Conservation (phyloP, 2,113 vertebrate species). For the Atlantisia rogersi region DNA sequence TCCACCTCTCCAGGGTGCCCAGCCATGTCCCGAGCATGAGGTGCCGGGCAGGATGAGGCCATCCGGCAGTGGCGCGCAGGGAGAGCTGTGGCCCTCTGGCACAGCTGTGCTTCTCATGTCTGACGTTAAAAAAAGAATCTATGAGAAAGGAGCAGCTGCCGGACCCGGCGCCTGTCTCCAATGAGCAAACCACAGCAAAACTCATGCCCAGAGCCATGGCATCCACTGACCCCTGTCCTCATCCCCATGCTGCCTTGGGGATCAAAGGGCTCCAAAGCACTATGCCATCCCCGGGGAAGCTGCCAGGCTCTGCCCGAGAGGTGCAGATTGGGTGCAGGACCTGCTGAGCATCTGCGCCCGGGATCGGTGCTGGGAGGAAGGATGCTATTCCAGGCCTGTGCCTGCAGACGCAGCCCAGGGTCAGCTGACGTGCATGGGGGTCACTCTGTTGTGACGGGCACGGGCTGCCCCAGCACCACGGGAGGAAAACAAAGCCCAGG, state of each 20-base stretch:
- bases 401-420: not conserved
- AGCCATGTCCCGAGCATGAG: fast-evolving
- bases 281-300: not conserved
- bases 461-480: not conserved
- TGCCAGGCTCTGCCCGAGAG: not conserved
- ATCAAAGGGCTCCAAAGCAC: not conserved
- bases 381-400: not conserved
- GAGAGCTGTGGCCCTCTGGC: not conserved
- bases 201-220: not conserved
- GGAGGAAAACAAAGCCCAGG: not conserved
- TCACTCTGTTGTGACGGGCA: fast-evolving
- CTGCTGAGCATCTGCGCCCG: not conserved
- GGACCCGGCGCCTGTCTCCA: not conserved
- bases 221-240: not conserved
- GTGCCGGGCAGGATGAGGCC: not conserved
- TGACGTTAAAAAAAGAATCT: not conserved
- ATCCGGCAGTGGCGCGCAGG: fast-evolving
- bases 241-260: not conserved
- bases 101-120: fast-evolving
- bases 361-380: not conserved
- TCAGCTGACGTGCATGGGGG: fast-evolving
- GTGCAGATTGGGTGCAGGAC: not conserved
- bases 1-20: not conserved
- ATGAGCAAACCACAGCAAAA: not conserved
- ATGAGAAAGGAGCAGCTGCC: conserved; percentile 25